These are phyloP conservation scores for Erebia palarica DNA, from an alignment of 2,888 invertebrate genomes.

Conservation along the genomic window DNA sequence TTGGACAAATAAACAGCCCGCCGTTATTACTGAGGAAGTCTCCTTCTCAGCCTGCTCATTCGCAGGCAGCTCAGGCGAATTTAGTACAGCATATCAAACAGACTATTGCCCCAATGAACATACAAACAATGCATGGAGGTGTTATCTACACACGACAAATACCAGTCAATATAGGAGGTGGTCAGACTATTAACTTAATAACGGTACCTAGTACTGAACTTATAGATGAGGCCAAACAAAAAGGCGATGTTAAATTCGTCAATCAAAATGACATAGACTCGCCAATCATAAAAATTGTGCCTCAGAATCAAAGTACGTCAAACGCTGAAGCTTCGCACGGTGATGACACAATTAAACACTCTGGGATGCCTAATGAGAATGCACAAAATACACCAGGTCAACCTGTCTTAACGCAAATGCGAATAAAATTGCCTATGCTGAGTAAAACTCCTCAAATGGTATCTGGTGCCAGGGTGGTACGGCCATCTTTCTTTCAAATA, in stretches of 20 bases:
- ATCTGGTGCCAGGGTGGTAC: slow-evolving; percentile 81
- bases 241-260: slow-evolving; percentile 52
- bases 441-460: slow-evolving; percentile 81
- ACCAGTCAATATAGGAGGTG: slow-evolving; percentile 82
- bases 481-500: slow-evolving; percentile 82
- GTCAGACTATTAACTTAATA: slow-evolving; percentile 83
- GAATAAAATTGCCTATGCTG: slow-evolving; percentile 78
- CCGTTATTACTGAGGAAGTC: slow-evolving; percentile 68
- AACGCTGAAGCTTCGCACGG: slow-evolving; percentile 51
- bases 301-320: slow-evolving; percentile 58
- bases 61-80: slow-evolving; percentile 53
- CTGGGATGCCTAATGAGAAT: slow-evolving; percentile 55
- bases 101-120: slow-evolving; percentile 79
- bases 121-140: slow-evolving; percentile 85
- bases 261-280: slow-evolving; percentile 66
- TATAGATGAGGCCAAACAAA: slow-evolving; percentile 69
- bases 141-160: slow-evolving; percentile 89
- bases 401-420: slow-evolving; percentile 78
- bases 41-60: slow-evolving; percentile 57
- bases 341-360: slow-evolving; percentile 61
- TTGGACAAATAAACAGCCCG: slow-evolving; percentile 65
- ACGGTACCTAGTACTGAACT: slow-evolving; percentile 77
- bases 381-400: slow-evolving; percentile 60
- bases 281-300: slow-evolving; percentile 75
- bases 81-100: slow-evolving; percentile 78